phyloP scores from a whole-genome alignment of 1,140 invertebrate species.

The Drosophila azteca region DNA sequence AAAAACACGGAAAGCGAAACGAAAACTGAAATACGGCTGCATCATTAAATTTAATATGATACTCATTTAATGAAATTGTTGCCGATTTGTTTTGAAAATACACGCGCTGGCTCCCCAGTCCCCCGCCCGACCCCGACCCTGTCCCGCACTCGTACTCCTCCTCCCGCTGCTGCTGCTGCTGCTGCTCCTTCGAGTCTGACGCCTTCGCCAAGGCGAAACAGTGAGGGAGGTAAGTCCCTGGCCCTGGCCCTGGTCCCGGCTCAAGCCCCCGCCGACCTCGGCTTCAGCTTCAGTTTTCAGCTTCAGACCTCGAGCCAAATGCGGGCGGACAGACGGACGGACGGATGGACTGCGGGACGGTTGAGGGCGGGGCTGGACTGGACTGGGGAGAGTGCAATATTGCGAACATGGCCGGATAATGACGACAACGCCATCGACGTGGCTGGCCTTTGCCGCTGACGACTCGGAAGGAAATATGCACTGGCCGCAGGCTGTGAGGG shows the following conservation, averaged over 20 bases:
- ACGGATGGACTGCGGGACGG: slow-evolving; percentile 38
- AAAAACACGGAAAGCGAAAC: slow-evolving; percentile 64
- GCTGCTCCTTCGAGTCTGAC: slow-evolving; percentile 50
- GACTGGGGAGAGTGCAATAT: slow-evolving; percentile 72
- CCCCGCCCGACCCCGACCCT: not conserved
- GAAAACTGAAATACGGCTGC: slow-evolving; percentile 84
- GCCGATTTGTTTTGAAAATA: slow-evolving; percentile 84
- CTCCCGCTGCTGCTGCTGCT: no score
- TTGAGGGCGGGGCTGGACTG: slow-evolving; percentile 39
- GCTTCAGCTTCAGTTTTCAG: slow-evolving; percentile 13
- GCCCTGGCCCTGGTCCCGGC: slow-evolving; percentile 9
- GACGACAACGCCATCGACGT: slow-evolving; percentile 65
- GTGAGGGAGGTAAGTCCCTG: slow-evolving; percentile 27
- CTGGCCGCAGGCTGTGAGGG: slow-evolving; percentile 56
- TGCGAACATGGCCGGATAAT: slow-evolving; percentile 78
- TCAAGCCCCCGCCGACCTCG: slow-evolving; percentile 22
- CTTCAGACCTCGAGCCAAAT: slow-evolving; percentile 41
- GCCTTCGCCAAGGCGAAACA: slow-evolving; percentile 62
- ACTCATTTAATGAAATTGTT: slow-evolving; percentile 84
- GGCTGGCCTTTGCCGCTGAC: slow-evolving; percentile 29
- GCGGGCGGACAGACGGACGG: slow-evolving; percentile 39
- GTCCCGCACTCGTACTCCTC: no score
- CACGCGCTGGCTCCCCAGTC: slow-evolving; percentile 60
- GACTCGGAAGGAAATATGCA: slow-evolving; percentile 69
- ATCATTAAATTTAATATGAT: slow-evolving; percentile 84